Percentiles rank a stretch among this genome's conserved stretches.
Evolutionary conservation across 2,113 vertebrate species (phyloP).

Genomic region (Marmota monax): DNA sequence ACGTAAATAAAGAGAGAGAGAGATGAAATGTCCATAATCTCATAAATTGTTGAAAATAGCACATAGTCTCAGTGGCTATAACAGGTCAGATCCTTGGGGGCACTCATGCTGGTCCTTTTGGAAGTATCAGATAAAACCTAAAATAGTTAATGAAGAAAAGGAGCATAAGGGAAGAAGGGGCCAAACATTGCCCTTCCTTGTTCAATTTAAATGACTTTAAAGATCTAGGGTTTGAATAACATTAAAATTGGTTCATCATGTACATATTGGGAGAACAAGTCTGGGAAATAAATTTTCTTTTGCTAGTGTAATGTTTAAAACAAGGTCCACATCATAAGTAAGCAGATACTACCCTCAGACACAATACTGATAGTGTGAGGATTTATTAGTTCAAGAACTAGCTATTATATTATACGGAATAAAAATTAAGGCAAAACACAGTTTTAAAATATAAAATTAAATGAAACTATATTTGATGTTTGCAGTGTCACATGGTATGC

Average conservation of each 20-base stretch:
- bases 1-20: neutral
- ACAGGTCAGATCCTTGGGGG: neutral
- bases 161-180: accelerated
- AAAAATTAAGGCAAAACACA: neutral
- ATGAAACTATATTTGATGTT: neutral
- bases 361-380: neutral
- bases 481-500: neutral
- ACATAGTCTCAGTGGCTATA: neutral
- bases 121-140: neutral
- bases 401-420: neutral
- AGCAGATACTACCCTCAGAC: neutral
- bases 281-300: neutral
- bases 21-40: neutral
- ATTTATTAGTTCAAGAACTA: neutral
- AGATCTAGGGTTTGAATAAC: neutral
- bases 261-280: neutral
- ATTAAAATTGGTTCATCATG: neutral
- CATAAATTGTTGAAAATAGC: neutral
- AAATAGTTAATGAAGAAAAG: neutral
- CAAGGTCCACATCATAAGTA: neutral
- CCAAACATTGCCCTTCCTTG: neutral
- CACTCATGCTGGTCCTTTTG: neutral
- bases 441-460: neutral
- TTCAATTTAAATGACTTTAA: neutral
- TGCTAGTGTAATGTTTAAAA: neutral